Percentiles rank a stretch among this genome's conserved stretches.
Conservation (phyloP, 2,113 vertebrate genomes). For the Glaucomys volans region DNA sequence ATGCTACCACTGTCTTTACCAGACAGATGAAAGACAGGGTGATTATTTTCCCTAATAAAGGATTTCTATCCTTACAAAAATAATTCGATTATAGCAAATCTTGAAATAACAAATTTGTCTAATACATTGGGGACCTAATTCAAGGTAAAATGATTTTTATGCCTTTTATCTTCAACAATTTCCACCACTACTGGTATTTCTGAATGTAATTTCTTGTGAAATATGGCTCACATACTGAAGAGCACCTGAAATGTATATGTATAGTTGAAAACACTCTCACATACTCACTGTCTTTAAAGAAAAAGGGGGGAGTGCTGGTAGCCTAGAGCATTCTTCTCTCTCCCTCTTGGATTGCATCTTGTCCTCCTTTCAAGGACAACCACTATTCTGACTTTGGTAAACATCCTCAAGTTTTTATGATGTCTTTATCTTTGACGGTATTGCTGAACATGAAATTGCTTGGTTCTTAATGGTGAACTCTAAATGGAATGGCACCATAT, state of each 20-base stretch:
- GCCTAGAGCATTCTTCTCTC: background rate
- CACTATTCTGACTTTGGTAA: background rate
- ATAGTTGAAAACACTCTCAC: background rate
- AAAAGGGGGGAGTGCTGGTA: rapidly evolving
- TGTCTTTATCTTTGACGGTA: background rate
- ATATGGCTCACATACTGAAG: background rate
- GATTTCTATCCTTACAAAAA: background rate
- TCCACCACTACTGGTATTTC: background rate
- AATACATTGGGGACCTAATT: background rate
- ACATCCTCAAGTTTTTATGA: background rate
- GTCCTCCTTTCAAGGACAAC: background rate
- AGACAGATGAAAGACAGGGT: background rate
- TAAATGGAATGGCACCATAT: background rate
- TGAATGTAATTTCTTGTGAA: background rate
- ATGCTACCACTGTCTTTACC: background rate
- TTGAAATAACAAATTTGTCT: background rate
- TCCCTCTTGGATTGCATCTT: background rate
- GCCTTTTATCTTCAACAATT: background rate
- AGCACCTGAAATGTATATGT: background rate
- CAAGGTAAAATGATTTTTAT: background rate
- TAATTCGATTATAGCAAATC: background rate
- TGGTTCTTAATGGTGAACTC: background rate
- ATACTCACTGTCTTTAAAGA: too few species aligned
- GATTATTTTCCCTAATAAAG: background rate
- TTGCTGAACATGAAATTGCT: background rate